Percentiles rank a stretch among this genome's conserved stretches.
phyloP scores from a whole-genome alignment of 2,888 invertebrate species.

The Mythimna albipuncta region DNA sequence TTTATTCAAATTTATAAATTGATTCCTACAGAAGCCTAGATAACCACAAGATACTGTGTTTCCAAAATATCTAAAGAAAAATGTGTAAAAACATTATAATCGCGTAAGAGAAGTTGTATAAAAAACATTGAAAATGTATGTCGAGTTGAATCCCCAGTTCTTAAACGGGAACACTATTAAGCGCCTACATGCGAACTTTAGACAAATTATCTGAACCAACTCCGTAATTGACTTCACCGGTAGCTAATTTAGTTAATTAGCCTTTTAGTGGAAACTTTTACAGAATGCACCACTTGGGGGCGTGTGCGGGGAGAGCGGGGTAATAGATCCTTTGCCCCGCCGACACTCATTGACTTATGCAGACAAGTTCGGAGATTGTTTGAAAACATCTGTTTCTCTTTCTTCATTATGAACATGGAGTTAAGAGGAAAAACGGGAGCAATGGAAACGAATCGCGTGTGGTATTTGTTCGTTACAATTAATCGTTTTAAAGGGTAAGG shows the following conservation, averaged over 20 bases:
- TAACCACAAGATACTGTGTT: too few relatives aligned
- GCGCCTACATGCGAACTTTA: slow-evolving; percentile 50
- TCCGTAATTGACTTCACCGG: slow-evolving; percentile 60
- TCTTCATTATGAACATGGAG: slow-evolving; percentile 8
- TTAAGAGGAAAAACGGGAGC: slow-evolving; percentile 16
- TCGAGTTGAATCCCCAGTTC: not conserved
- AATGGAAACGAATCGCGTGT: not conserved
- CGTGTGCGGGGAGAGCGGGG: not conserved
- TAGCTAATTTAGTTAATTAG: slow-evolving; percentile 60
- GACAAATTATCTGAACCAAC: slow-evolving; percentile 48
- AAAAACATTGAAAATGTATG: too few relatives aligned
- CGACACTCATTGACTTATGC: slow-evolving; percentile 56
- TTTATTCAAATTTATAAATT: too few relatives aligned
- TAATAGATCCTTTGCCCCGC: slow-evolving; percentile 47
- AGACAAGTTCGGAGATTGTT: slow-evolving; percentile 50
- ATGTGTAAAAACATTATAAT: too few relatives aligned
- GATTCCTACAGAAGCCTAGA: too few relatives aligned
- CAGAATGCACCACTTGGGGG: slow-evolving; percentile 44
- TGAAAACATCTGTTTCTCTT: slow-evolving; percentile 36
- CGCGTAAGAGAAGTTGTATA: too few relatives aligned
- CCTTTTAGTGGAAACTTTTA: slow-evolving; percentile 58
- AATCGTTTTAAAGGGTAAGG: too few relatives aligned
- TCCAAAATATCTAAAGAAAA: too few relatives aligned
- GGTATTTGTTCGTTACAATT: too few relatives aligned
- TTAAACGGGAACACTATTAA: slow-evolving; percentile 42